Base-by-base conservation (phyloP, 64 coral and sea anemone species). In the Montipora capricornis region DNA sequence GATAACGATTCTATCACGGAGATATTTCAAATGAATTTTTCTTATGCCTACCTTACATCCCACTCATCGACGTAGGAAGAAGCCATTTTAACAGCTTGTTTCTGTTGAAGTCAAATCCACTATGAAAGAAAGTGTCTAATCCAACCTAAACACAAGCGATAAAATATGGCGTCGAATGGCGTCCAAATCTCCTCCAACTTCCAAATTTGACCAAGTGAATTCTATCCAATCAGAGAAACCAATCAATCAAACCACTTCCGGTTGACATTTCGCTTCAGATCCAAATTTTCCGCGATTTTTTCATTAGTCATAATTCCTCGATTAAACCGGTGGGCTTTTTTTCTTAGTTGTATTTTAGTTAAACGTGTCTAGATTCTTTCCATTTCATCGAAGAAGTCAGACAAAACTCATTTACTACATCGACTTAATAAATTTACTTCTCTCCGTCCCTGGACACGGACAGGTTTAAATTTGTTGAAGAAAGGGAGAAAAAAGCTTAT, bases 161-260 rank as follows among this genome's bases (percentile, higher is more conserved):
- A 10, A 60, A 71, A 86, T 3, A 86, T 86, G 82, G 62, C 82
- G 64, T 71, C 47, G 15, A 8, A 57, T 57, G 53, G 53, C 53
- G 53, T 57, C 53, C 53, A 57, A 57, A 37, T 37, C 53, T 57
- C 53, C 53, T 57, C 75, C 8, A 45, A 77, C 12, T 13, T 9
- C 1, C 8, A 3, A 37, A 37, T 29, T 29, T 29, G 29, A 29
- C 29, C 29, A 29, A 29, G 29, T 47, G 8, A 1, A 16, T 73
- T 49, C 19, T 71, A 82, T 17, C 80, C 80, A 82, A 82, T 82
- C 80, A 82, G 80, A 71, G 46, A 47, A 68, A n/a, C 17, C 76
- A 44, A 19, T 71, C 44, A 19, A 6, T 14, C 10, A 5, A 20
- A 22, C 2, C 49, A 86, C 82, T 86, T 86, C 82, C 82, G 82